phyloP scores from a whole-genome alignment of 2,888 invertebrate species.

The Nomada fucata region DNA sequence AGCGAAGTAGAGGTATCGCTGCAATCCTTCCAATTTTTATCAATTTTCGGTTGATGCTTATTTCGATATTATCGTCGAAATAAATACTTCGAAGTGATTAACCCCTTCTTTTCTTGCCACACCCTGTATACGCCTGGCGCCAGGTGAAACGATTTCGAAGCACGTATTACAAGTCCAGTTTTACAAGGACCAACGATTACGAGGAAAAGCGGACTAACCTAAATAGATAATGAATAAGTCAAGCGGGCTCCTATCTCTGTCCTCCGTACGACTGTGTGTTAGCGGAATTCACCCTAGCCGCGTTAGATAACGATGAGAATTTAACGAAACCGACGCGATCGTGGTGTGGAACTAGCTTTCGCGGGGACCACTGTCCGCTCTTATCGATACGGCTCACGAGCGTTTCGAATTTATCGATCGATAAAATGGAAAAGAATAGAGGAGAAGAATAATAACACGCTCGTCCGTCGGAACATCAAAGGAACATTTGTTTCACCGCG shows the following conservation, averaged over 20 bases:
- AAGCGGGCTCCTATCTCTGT: conserved; percentile 72
- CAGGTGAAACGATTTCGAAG: conserved; percentile 26
- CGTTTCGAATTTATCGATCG: conserved; percentile 14
- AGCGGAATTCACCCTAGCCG: conserved; percentile 51
- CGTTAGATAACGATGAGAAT: conserved; percentile 56
- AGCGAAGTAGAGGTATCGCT: no score
- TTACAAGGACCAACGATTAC: conserved; percentile 49
- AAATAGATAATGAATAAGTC: conserved; percentile 78
- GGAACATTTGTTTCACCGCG: background rate
- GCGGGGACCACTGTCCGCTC: background rate
- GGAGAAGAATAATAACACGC: background rate
- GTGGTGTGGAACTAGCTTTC: conserved; percentile 29
- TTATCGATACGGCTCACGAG: conserved; percentile 10
- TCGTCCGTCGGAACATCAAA: background rate
- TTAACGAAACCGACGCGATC: conserved; percentile 49
- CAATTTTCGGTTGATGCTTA: no score
- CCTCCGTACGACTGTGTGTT: conserved; percentile 59
- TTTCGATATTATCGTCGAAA: no score
- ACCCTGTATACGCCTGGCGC: background rate
- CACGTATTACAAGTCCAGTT: background rate
- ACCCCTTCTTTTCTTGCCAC: no score
- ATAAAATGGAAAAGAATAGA: conserved; percentile 4
- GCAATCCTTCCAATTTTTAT: no score
- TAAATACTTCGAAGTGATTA: no score
- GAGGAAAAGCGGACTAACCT: conserved; percentile 69